Conservation (phyloP, 2,797 vertebrate genomes). For the Sebastes iracundus region DNA sequence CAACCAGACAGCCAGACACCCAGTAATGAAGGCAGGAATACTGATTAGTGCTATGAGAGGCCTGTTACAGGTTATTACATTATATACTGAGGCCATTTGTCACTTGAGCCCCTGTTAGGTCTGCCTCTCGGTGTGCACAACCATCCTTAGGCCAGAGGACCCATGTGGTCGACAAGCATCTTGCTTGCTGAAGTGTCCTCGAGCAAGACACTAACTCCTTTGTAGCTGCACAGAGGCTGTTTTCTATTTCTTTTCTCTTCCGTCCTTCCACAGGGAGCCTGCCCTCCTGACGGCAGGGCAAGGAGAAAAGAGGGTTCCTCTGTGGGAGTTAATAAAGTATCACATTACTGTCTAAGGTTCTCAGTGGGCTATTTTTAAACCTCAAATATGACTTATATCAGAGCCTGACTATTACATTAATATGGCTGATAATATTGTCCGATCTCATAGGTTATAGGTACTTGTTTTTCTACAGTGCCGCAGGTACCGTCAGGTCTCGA, state of each 20-base stretch:
- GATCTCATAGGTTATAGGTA: background rate
- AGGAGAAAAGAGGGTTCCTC: slow-evolving; percentile 32
- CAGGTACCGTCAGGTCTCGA: too few species aligned
- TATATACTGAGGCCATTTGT: slow-evolving; percentile 21
- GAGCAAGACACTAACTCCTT: slow-evolving; percentile 17
- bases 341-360: slow-evolving; percentile 14
- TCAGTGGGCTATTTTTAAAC: slow-evolving; percentile 13
- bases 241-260: background rate
- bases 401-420: background rate
- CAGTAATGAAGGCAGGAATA: slow-evolving; percentile 34
- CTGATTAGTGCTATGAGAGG: slow-evolving; percentile 18
- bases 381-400: background rate
- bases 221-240: background rate
- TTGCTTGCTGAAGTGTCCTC: slow-evolving; percentile 21
- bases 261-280: background rate
- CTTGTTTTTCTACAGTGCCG: too few species aligned
- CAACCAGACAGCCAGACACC: slow-evolving; percentile 11
- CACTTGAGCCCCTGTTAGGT: background rate
- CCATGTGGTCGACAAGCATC: background rate
- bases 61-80: slow-evolving; percentile 28
- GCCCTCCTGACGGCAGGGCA: slow-evolving; percentile 4
- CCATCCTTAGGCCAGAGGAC: background rate
- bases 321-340: slow-evolving; percentile 34
- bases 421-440: background rate
- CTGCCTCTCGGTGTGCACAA: background rate